phyloP scores from a whole-genome alignment of 2,113 vertebrate species.

The Butorides virescens region DNA sequence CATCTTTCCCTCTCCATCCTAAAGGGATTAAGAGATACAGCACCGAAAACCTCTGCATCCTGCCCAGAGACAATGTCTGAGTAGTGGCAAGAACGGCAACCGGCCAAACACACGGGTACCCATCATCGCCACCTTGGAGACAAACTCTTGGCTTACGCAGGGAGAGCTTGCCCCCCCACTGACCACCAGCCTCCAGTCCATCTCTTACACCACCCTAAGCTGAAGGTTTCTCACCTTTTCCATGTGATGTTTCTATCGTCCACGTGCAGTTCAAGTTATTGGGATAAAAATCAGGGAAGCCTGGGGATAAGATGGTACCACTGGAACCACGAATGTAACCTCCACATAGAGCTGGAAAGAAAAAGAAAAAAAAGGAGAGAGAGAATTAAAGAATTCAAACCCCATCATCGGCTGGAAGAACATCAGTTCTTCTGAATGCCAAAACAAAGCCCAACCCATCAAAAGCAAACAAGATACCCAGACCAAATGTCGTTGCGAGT shows the following conservation, averaged over 20 bases:
- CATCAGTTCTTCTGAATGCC: neutral
- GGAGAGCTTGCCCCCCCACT: neutral
- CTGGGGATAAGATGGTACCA: conserved; percentile 94
- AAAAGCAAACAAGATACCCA: accelerated
- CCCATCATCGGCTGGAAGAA: neutral
- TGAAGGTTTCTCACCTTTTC: conserved; percentile 83
- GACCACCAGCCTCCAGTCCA: neutral
- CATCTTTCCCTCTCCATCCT: neutral
- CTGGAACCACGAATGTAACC: conserved; percentile 92
- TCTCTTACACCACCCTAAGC: neutral
- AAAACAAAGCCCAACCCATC: neutral
- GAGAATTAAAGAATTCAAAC: neutral
- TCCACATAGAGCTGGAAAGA: conserved; percentile 87
- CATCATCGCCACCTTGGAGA: neutral
- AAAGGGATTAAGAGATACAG: neutral
- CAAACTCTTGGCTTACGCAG: neutral
- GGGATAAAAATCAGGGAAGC: conserved; percentile 98
- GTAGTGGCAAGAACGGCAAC: neutral
- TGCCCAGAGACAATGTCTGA: neutral
- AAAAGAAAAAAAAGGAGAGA: accelerated
- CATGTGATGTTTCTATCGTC: conserved; percentile 95
- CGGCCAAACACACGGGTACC: neutral
- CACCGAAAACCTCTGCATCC: neutral
- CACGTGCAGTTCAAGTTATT: conserved; percentile 99
- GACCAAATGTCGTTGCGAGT: accelerated